phyloP scores from a whole-genome alignment of 2,797 vertebrate species.

The Coreius guichenoti region DNA sequence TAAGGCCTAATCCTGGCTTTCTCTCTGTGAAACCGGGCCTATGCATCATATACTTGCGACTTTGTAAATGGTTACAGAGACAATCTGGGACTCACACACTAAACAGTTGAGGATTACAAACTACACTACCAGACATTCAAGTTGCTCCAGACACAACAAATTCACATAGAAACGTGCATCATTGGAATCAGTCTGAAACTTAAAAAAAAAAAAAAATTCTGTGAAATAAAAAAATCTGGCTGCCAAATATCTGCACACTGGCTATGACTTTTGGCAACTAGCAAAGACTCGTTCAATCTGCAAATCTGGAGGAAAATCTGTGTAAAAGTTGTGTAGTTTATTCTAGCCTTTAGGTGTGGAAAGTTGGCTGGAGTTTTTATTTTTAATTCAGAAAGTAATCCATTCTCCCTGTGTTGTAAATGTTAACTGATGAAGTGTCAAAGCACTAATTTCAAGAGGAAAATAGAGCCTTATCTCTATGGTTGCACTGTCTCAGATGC shows the following conservation, averaged over 20 bases:
- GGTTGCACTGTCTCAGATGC: slow-evolving; percentile 34
- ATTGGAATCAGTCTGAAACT: neutral
- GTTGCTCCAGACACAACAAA: neutral
- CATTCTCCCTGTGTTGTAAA: slow-evolving; percentile 20
- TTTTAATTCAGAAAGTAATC: slow-evolving; percentile 10
- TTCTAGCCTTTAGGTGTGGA: slow-evolving; percentile 18
- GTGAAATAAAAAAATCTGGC: neutral
- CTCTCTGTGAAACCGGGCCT: too few species aligned
- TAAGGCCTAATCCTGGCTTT: too few species aligned
- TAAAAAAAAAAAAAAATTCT: neutral
- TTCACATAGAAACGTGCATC: neutral
- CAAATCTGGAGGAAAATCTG: neutral
- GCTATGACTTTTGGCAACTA: neutral
- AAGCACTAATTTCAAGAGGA: slow-evolving; percentile 15
- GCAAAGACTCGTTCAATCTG: neutral
- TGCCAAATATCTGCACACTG: neutral
- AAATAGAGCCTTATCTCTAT: slow-evolving; percentile 34
- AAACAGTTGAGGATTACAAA: neutral
- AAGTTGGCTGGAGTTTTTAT: slow-evolving; percentile 22
- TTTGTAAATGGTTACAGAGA: neutral
- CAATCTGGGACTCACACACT: neutral
- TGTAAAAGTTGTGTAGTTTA: neutral
- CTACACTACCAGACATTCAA: neutral
- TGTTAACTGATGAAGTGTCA: slow-evolving; percentile 33
- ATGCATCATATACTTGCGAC: neutral